phyloP scores from a whole-genome alignment of 1,140 invertebrate genomes.

The Leptinotarsa defecta region DNA sequence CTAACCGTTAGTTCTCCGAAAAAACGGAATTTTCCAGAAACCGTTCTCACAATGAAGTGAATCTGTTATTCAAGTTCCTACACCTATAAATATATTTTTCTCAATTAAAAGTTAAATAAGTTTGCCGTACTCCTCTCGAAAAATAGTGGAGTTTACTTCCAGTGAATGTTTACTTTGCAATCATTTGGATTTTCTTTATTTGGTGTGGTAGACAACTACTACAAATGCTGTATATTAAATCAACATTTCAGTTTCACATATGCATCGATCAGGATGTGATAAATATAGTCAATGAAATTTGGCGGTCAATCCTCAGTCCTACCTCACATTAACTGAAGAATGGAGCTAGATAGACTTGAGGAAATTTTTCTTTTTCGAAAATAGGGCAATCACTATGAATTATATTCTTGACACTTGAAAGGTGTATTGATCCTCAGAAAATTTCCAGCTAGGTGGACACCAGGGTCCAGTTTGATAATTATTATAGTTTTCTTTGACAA shows the following conservation, averaged over 20 bases:
- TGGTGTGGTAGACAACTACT: background rate
- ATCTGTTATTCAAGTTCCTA: background rate
- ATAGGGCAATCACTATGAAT: too few species aligned
- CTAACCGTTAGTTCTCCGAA: too few species aligned
- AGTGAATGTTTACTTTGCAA: background rate
- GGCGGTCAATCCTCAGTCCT: background rate
- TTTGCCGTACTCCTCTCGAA: background rate
- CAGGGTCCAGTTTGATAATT: too few species aligned
- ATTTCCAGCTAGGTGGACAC: too few species aligned
- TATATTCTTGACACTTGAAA: too few species aligned
- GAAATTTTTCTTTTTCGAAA: too few species aligned
- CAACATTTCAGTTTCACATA: background rate
- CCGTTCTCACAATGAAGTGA: background rate
- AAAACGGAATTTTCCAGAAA: too few species aligned
- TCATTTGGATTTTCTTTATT: background rate
- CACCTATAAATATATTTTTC: constrained; percentile 3
- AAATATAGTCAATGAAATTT: background rate
- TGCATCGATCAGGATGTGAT: background rate
- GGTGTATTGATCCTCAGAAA: too few species aligned
- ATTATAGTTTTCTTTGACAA: too few species aligned
- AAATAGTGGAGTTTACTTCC: background rate
- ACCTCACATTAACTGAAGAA: too few species aligned
- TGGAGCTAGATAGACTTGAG: too few species aligned
- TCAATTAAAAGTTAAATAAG: constrained; percentile 10
- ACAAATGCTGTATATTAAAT: background rate